These are phyloP conservation scores for Ectemnius lituratus DNA, from an alignment of 2,888 invertebrate genomes.

Conservation along the genomic window DNA sequence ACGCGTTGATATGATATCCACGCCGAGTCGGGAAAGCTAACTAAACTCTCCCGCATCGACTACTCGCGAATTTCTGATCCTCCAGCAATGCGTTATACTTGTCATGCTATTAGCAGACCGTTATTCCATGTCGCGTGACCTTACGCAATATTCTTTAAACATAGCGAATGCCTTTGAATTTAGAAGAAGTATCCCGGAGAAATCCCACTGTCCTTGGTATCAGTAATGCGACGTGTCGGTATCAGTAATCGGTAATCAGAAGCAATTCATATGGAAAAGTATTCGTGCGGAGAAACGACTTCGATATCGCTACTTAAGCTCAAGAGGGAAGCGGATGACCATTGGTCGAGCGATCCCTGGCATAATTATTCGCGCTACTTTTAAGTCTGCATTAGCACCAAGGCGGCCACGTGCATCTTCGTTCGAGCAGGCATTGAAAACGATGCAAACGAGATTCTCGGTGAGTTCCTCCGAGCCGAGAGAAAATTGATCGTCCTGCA, in stretches of 20 bases:
- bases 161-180: too few species aligned
- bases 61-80: too few species aligned
- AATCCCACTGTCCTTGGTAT: too few species aligned
- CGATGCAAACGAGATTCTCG: slow-evolving; percentile 25
- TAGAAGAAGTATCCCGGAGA: too few species aligned
- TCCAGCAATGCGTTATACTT: too few species aligned
- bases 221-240: neutral
- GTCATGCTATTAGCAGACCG: too few species aligned
- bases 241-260: neutral
- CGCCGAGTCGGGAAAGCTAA: too few species aligned
- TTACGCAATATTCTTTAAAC: too few species aligned
- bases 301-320: slow-evolving; percentile 1
- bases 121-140: too few species aligned
- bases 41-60: too few species aligned
- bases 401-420: slow-evolving; percentile 1
- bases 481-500: slow-evolving; percentile 15
- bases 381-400: neutral
- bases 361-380: slow-evolving; percentile 15
- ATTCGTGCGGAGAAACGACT: neutral
- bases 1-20: too few species aligned
- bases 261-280: neutral
- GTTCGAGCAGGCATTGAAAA: slow-evolving; percentile 2
- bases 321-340: neutral
- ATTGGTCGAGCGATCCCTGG: neutral
- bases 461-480: slow-evolving; percentile 1